Conservation (phyloP, 2,113 vertebrate species). For the Terrapene triunguis region DNA sequence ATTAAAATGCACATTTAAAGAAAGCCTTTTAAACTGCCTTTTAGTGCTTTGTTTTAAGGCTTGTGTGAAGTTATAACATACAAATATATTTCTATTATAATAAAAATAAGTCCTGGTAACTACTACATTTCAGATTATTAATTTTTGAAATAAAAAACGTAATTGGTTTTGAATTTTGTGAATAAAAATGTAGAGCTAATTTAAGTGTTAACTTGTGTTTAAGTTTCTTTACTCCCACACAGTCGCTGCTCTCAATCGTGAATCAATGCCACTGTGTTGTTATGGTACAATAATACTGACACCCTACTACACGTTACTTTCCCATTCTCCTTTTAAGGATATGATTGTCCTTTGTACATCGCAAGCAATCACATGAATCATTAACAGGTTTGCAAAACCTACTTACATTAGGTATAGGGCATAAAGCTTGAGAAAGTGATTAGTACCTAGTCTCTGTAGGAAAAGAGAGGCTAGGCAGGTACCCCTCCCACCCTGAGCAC, state of each 20-base stretch:
- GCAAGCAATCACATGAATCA: conserved; percentile 11
- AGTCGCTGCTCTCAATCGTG: conserved; percentile 52
- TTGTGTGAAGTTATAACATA: conserved; percentile 46
- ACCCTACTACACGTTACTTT: conserved; percentile 30
- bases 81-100: conserved; percentile 62
- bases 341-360: conserved; percentile 74
- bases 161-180: conserved; percentile 34
- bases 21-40: conserved; percentile 51
- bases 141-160: background rate
- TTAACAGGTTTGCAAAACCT: conserved; percentile 19
- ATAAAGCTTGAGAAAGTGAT: background rate
- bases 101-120: conserved; percentile 39
- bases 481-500: background rate
- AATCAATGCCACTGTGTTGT: conserved; percentile 3
- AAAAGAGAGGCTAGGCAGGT: background rate
- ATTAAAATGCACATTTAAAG: conserved; percentile 32
- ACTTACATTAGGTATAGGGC: background rate
- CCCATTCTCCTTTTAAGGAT: conserved; percentile 61
- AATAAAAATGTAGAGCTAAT: conserved; percentile 38
- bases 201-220: conserved; percentile 26
- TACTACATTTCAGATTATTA: conserved; percentile 18
- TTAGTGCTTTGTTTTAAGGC: conserved; percentile 42
- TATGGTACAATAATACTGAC: conserved; percentile 33
- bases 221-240: background rate
- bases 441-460: background rate